Conservation (phyloP, 2,797 vertebrate genomes). For the Smutsia temminckii region DNA sequence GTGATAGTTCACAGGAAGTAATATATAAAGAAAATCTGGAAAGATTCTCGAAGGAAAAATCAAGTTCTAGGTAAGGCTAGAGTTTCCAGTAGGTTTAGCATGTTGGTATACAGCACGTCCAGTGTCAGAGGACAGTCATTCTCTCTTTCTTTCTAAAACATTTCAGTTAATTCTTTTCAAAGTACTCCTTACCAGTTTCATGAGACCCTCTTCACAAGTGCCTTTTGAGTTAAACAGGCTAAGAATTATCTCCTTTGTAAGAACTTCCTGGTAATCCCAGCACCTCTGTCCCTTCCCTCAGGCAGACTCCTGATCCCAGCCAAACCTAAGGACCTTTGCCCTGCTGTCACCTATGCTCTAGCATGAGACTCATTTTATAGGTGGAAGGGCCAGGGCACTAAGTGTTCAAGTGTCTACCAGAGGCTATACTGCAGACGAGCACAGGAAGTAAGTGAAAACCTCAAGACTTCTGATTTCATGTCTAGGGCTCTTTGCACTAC, state of each 20-base stretch:
- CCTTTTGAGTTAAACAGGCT: neutral
- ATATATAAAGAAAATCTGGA: conserved; percentile 18
- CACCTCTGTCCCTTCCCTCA: neutral
- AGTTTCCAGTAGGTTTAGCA: neutral
- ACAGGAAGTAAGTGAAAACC: neutral
- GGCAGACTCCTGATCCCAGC: neutral
- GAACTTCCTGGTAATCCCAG: neutral
- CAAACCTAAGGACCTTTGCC: neutral
- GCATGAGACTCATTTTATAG: neutral
- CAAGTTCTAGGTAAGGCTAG: conserved; percentile 51
- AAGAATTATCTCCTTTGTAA: neutral
- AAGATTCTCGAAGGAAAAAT: conserved; percentile 37
- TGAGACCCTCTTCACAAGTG: neutral
- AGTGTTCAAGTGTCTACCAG: neutral
- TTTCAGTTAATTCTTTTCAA: conserved; percentile 33
- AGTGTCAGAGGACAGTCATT: conserved; percentile 21
- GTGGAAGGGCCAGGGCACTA: neutral
- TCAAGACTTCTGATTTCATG: neutral
- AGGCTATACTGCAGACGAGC: neutral
- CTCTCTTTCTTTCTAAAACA: neutral
- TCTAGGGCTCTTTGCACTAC: neutral
- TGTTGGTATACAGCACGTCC: neutral
- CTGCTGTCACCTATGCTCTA: neutral
- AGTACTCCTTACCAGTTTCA: neutral
- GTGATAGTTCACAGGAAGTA: conserved; percentile 3